Conservation (phyloP, 2,888 invertebrate genomes). For the Drosophila macrospina region DNA sequence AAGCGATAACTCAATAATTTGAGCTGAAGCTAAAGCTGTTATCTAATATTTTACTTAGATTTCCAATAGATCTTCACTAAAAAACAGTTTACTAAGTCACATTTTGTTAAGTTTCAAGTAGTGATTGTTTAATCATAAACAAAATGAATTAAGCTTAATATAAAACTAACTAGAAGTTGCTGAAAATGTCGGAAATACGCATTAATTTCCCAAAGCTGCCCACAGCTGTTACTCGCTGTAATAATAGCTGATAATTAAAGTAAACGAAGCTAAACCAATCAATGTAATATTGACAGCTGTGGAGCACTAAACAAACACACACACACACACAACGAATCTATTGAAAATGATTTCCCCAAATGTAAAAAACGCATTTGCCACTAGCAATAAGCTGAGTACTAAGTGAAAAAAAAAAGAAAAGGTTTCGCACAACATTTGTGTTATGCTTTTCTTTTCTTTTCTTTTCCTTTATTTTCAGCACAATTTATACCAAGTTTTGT, state of each 20-base stretch:
- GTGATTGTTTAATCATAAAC: too few species aligned
- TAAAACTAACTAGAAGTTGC: background rate
- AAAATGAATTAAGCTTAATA: background rate
- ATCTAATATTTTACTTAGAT: too few species aligned
- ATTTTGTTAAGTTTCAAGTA: too few species aligned
- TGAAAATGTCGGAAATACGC: background rate
- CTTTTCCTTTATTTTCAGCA: slow-evolving; percentile 12
- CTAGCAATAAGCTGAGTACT: slow-evolving; percentile 22
- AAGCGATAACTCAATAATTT: too few species aligned
- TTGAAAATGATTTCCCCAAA: slow-evolving; percentile 7
- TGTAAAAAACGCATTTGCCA: slow-evolving; percentile 4
- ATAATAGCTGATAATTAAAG: slow-evolving; percentile 33
- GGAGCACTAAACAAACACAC: slow-evolving; percentile 14
- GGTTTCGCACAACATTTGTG: slow-evolving; percentile 19
- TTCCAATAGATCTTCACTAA: too few species aligned
- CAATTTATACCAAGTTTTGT: slow-evolving; percentile 46
- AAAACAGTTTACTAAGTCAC: too few species aligned
- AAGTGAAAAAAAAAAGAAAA: slow-evolving; percentile 17
- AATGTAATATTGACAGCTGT: slow-evolving; percentile 3
- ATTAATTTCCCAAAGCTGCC: background rate
- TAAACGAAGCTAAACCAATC: slow-evolving; percentile 36
- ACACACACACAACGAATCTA: background rate
- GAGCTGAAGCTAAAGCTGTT: too few species aligned
- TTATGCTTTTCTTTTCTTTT: slow-evolving; percentile 9
- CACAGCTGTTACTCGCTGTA: slow-evolving; percentile 29